phyloP scores from a whole-genome alignment of 1,140 invertebrate genomes.

The Drosophila miranda region DNA sequence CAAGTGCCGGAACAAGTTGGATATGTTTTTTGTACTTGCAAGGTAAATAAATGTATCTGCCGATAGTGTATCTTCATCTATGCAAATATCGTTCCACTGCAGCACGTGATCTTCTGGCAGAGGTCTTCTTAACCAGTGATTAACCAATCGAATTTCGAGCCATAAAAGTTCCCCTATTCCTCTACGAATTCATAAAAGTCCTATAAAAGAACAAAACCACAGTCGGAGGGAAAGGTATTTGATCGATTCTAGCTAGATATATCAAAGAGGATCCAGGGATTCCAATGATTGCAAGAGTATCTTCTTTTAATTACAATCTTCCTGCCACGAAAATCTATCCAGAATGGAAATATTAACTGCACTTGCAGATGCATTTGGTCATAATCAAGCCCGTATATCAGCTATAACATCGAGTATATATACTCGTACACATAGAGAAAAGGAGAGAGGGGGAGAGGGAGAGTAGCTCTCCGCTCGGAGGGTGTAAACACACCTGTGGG shows the following conservation, averaged over 20 bases:
- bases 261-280: no score
- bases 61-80: neutral
- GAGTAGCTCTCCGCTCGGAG: no score
- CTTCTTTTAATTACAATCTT: no score
- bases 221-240: no score
- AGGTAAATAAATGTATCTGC: slow-evolving; percentile 39
- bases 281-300: no score
- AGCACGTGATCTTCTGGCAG: slow-evolving; percentile 21
- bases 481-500: slow-evolving; percentile 11
- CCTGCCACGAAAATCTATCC: neutral
- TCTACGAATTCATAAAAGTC: no score
- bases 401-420: slow-evolving; percentile 19
- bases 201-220: no score
- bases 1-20: slow-evolving; percentile 52
- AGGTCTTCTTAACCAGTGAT: no score
- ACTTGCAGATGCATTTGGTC: slow-evolving; percentile 47
- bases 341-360: slow-evolving; percentile 31
- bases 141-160: neutral
- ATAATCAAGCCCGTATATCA: slow-evolving; percentile 62
- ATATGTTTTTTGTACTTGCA: slow-evolving; percentile 32
- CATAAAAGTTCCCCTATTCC: no score
- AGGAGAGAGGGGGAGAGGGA: neutral
- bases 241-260: no score
- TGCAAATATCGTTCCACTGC: neutral
- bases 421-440: slow-evolving; percentile 2